These are phyloP conservation scores for Fissipunctia ypsillon DNA, from an alignment of 2,888 invertebrate species.

Conservation along the genomic window DNA sequence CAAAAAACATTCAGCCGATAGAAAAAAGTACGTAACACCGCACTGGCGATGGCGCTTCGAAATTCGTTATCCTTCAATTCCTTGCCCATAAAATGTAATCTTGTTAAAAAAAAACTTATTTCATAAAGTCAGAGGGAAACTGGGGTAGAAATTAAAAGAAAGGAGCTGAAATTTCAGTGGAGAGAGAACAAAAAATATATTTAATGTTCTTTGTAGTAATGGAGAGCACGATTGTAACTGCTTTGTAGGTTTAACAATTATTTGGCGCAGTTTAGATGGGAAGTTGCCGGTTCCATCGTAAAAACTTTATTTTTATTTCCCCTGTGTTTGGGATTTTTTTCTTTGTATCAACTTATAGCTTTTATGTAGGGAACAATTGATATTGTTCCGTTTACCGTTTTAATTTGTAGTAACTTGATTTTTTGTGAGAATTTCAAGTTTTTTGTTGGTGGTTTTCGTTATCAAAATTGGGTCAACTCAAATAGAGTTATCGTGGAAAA, in stretches of 20 bases:
- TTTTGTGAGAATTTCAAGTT: not conserved
- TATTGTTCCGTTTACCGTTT: slow-evolving; percentile 39
- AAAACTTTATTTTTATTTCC: slow-evolving; percentile 65
- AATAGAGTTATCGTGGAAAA: slow-evolving; percentile 12
- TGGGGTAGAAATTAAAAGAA: slow-evolving; percentile 83
- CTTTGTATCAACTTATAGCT: slow-evolving; percentile 49
- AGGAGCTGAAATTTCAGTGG: slow-evolving; percentile 70
- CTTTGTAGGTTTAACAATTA: slow-evolving; percentile 81
- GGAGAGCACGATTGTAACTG: slow-evolving; percentile 78
- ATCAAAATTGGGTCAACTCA: slow-evolving; percentile 20
- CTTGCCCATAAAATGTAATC: slow-evolving; percentile 87
- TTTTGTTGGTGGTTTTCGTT: not conserved
- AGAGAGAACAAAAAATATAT: slow-evolving; percentile 69
- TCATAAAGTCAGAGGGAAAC: slow-evolving; percentile 82
- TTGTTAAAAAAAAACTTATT: slow-evolving; percentile 88
- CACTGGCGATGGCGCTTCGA: slow-evolving; percentile 72
- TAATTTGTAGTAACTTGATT: slow-evolving; percentile 7
- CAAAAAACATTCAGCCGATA: slow-evolving; percentile 64
- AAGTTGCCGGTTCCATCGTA: slow-evolving; percentile 61
- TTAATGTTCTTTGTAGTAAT: slow-evolving; percentile 83
- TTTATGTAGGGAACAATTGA: slow-evolving; percentile 41
- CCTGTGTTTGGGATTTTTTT: slow-evolving; percentile 4
- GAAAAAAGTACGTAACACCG: slow-evolving; percentile 64
- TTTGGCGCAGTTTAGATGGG: slow-evolving; percentile 55
- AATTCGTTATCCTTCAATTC: slow-evolving; percentile 88